Evolutionary conservation across 92 coral and sea anemone species (phyloP).

Genomic region (Porites divaricata): DNA sequence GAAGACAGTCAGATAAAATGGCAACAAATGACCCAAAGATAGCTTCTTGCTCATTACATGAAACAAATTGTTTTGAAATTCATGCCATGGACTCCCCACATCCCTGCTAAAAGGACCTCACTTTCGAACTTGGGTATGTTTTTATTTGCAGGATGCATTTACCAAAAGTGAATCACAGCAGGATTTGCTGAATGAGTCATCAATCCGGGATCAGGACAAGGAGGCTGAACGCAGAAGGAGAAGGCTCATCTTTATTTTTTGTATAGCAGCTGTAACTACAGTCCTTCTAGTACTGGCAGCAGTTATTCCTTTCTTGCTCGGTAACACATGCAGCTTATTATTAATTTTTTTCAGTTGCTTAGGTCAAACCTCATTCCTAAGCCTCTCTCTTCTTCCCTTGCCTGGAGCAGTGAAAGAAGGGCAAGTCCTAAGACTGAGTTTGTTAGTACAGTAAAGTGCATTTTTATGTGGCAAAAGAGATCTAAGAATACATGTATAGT

Average conservation of each 20-base stretch:
- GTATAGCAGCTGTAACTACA: conserved; percentile 22
- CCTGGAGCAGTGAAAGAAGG: too few species aligned
- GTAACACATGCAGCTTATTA: conserved; percentile 6
- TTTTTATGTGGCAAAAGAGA: too few species aligned
- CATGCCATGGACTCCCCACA: too few species aligned
- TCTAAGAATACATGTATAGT: too few species aligned
- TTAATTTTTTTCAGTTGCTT: too few species aligned
- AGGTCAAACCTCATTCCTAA: too few species aligned
- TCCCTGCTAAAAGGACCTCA: neutral
- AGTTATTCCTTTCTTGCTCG: conserved; percentile 38
- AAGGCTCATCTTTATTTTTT: conserved; percentile 25
- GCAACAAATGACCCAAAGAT: neutral
- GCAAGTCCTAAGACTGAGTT: too few species aligned
- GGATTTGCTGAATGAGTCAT: conserved; percentile 11
- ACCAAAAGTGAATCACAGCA: conserved; percentile 2
- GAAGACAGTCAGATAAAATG: neutral
- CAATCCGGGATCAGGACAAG: neutral
- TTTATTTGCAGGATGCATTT: conserved; percentile 16
- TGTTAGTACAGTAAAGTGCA: too few species aligned
- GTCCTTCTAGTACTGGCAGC: conserved; percentile 43
- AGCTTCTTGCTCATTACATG: too few species aligned
- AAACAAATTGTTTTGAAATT: too few species aligned
- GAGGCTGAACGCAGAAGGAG: conserved; percentile 20
- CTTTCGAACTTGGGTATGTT: neutral
- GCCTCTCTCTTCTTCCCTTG: too few species aligned